These are phyloP conservation scores for Anoncus sp. DNA, from an alignment of 2,888 invertebrate species.

Conservation along the genomic window DNA sequence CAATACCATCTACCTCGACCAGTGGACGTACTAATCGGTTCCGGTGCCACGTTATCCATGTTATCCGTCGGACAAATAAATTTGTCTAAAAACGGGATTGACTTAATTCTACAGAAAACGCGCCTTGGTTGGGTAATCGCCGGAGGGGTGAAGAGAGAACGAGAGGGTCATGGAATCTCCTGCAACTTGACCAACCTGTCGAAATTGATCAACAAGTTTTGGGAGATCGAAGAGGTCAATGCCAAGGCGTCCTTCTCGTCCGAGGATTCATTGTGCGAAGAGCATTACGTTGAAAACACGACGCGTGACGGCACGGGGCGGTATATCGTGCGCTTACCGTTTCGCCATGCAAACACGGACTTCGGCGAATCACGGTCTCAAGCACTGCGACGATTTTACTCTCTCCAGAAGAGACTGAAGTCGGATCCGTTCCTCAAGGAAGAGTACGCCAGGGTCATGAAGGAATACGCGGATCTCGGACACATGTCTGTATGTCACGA, in stretches of 20 bases:
- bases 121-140: slow-evolving; percentile 55
- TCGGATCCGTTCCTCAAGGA: slow-evolving; percentile 21
- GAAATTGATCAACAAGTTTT: slow-evolving; percentile 22
- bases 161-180: slow-evolving; percentile 1
- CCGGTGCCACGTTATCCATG: slow-evolving; percentile 39
- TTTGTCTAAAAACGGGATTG: slow-evolving; percentile 39
- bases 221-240: slow-evolving; percentile 45
- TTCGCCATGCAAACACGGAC: slow-evolving; percentile 30
- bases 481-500: slow-evolving; percentile 29
- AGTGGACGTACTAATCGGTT: slow-evolving; percentile 52
- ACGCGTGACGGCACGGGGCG: slow-evolving; percentile 34
- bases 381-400: slow-evolving; percentile 44
- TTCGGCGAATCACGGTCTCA: slow-evolving; percentile 46
- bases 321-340: slow-evolving; percentile 50
- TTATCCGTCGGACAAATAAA: slow-evolving; percentile 47
- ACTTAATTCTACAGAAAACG: slow-evolving; percentile 39
- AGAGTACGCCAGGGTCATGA: slow-evolving; percentile 42
- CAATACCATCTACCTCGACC: slow-evolving; percentile 44
- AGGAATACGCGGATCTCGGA: slow-evolving; percentile 38
- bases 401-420: slow-evolving; percentile 33
- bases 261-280: slow-evolving; percentile 52
- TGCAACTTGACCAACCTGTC: slow-evolving; percentile 26
- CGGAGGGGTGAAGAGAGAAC: slow-evolving; percentile 19
- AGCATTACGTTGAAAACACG: slow-evolving; percentile 30
- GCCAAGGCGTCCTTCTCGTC: neutral